Evolutionary conservation across 1,140 invertebrate genomes (phyloP).

Genomic region (Sycophaga agraensis): DNA sequence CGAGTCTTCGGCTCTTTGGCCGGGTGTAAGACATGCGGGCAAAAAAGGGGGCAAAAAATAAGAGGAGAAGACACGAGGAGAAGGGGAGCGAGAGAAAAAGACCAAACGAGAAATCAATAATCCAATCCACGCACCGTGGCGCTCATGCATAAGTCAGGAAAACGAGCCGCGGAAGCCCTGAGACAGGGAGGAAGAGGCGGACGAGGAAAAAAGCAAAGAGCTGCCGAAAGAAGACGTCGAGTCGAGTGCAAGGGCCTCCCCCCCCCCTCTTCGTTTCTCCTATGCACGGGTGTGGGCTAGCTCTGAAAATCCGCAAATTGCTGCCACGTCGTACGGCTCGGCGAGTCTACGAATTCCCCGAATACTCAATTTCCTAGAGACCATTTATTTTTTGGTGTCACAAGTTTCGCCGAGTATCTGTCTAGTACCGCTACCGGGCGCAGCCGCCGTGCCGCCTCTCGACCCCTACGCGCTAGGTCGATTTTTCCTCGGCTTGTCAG

Average conservation of each 20-base stretch:
- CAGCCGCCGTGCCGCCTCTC: no score
- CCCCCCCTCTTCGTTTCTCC: not conserved
- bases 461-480: no score
- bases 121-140: slow-evolving; percentile 15
- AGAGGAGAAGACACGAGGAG: not conserved
- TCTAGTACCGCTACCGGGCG: no score
- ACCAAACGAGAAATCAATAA: slow-evolving; percentile 16
- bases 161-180: not conserved
- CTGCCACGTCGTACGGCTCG: slow-evolving; percentile 5
- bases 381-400: slow-evolving; percentile 26
- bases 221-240: not conserved
- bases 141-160: slow-evolving; percentile 18
- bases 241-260: slow-evolving; percentile 3
- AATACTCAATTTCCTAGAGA: slow-evolving; percentile 23
- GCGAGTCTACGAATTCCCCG: slow-evolving; percentile 4
- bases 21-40: not conserved
- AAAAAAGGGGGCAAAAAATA: not conserved
- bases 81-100: not conserved
- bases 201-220: not conserved
- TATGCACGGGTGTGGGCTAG: not conserved
- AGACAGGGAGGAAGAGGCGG: not conserved
- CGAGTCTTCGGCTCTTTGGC: not conserved
- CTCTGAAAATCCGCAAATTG: slow-evolving; percentile 21
- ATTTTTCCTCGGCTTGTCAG: no score
- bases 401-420: slow-evolving; percentile 1